Evolutionary conservation across 2,113 vertebrate genomes (phyloP).

Genomic region (Dasyurus viverrinus): DNA sequence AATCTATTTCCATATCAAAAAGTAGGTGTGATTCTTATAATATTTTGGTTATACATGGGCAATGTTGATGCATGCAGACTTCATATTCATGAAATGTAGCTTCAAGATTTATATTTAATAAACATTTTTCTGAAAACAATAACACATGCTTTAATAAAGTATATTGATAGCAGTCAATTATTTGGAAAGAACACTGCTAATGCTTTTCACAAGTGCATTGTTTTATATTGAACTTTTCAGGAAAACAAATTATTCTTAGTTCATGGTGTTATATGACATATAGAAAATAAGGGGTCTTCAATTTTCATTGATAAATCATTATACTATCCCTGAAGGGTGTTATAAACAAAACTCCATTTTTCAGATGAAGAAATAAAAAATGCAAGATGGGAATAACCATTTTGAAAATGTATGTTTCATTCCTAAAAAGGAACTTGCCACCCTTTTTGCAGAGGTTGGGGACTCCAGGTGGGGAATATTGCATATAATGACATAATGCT

Average conservation of each 20-base stretch:
- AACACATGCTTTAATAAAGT: constrained; percentile 32
- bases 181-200: constrained; percentile 48
- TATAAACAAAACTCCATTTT: constrained; percentile 60
- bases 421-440: neutral
- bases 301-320: constrained; percentile 57
- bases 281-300: constrained; percentile 65
- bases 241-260: constrained; percentile 60
- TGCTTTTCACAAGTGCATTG: constrained; percentile 57
- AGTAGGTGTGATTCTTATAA: neutral
- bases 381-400: constrained; percentile 47
- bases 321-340: constrained; percentile 51
- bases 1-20: constrained; percentile 25
- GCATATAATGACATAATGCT: neutral
- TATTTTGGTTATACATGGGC: neutral
- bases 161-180: constrained; percentile 45
- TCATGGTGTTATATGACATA: constrained; percentile 60
- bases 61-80: constrained; percentile 26
- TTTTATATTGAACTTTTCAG: constrained; percentile 52
- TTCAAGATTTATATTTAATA: constrained; percentile 23
- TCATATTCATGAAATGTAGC: neutral
- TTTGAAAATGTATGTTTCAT: constrained; percentile 55
- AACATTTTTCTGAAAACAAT: constrained; percentile 49
- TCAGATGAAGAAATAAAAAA: constrained; percentile 58
- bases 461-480: neutral
- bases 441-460: neutral